phyloP scores from a whole-genome alignment of 2,797 vertebrate species.

The Podargus strigoides region DNA sequence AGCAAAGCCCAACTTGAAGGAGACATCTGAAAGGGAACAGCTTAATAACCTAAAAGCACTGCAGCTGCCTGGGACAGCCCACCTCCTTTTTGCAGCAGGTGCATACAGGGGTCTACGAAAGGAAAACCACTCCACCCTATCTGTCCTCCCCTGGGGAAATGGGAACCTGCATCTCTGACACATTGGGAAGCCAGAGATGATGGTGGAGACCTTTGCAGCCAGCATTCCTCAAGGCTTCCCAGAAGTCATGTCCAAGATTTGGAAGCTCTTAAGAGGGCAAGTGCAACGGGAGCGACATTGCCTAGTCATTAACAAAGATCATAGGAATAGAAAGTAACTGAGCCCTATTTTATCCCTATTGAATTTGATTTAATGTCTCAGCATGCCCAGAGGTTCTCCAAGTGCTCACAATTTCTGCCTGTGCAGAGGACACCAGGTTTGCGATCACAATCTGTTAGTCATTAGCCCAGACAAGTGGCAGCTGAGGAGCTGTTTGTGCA shows the following conservation, averaged over 20 bases:
- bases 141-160: not conserved
- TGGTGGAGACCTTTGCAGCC: not conserved
- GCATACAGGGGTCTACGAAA: not conserved
- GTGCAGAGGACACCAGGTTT: not conserved
- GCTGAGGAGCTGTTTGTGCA: not conserved
- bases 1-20: constrained; percentile 5
- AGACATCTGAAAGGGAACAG: not conserved
- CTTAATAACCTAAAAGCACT: not conserved
- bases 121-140: fast-evolving
- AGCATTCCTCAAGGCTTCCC: not conserved
- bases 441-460: not conserved
- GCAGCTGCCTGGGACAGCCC: not conserved
- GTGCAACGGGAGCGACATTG: not conserved
- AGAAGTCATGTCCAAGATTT: not conserved
- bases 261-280: not conserved
- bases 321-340: not conserved
- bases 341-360: not conserved
- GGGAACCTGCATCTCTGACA: not conserved
- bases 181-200: not conserved
- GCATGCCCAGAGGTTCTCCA: not conserved
- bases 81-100: not conserved
- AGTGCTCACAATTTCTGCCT: not conserved
- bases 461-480: not conserved
- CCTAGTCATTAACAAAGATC: not conserved
- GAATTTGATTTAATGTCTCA: not conserved